Conservation (phyloP, 2,888 invertebrate genomes). For the Pristionchus fissidentatus region DNA sequence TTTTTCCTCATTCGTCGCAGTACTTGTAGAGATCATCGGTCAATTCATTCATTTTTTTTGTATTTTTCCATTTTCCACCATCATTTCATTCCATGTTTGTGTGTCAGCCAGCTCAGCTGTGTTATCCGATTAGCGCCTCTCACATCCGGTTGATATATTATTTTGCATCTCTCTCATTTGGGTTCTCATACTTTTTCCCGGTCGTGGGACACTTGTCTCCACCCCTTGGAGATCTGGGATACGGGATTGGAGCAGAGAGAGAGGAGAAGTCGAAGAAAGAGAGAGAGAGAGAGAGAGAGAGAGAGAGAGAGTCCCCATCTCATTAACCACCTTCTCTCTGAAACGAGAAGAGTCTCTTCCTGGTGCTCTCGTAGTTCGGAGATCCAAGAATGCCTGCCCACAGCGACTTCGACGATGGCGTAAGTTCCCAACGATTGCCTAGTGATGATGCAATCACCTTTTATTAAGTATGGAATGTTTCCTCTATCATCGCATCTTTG, state of each 20-base stretch:
- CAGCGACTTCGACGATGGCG: not conserved
- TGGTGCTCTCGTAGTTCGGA: not conserved
- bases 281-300: constrained; percentile 10
- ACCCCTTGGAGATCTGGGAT: constrained; percentile 4
- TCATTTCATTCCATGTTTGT: not conserved
- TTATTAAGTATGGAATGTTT: no score
- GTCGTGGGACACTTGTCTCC: not conserved
- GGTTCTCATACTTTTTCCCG: constrained; percentile 4
- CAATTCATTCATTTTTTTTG: not conserved
- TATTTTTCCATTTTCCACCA: not conserved
- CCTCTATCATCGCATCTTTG: no score
- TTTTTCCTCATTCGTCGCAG: not conserved
- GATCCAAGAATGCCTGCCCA: not conserved
- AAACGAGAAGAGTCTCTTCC: constrained; percentile 3
- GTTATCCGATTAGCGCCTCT: no score
- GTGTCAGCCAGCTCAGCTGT: no score
- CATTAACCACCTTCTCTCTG: constrained; percentile 37
- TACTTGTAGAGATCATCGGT: no score
- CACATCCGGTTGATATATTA: no score
- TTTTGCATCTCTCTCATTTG: not conserved
- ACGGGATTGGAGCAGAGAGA: not conserved
- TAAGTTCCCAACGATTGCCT: not conserved
- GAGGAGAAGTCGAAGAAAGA: constrained; percentile 25
- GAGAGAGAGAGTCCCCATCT: constrained; percentile 25
- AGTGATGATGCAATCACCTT: not conserved